Base-by-base conservation (phyloP, 2,797 vertebrate species). In the Leptodactylus fallax region DNA sequence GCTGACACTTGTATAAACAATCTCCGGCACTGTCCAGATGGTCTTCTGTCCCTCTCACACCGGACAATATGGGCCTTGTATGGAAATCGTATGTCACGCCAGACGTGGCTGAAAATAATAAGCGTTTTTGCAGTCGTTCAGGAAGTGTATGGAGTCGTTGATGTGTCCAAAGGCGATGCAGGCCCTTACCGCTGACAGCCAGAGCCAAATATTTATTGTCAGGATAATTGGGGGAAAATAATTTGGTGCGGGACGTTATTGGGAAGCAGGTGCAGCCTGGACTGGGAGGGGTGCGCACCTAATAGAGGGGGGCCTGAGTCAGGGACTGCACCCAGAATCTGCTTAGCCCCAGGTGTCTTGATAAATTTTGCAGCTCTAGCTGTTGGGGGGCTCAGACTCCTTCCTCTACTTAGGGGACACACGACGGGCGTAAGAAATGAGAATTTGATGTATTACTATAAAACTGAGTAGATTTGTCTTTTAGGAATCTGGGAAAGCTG, bases 1-100 rank as follows among this genome's bases (percentile, higher is more conserved):
- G 23, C 83, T 76, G 83, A 85, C 87, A 81, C 83, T 85, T 88
- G 83, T 80, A 65, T 76, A 88, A 88, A 85, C 83, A 85, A 56
- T 60, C 71, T 7, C 23, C 13, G 51, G 65, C 74, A 56, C 77
- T 61, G 65, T 79, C 61, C 77, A 83, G 83, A 81, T 81, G 87
- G 65, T 36, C 47, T 25, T 51, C 74, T 69, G 53, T 82, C 78
- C 36, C 76, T 55, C 77, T 63, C 23, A 49, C 17, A 11, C 77
- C 63, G 81, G 81, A 85, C 76, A 88, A 85, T 88, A 85, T 85
- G 25, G 79, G 55, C 87, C 87, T 88, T 88, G 87, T 85, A 81
- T 88, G 67, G 83, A 60, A 61, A 69, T 80, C 76, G 61, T 71
- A 7, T 80, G 74, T 79, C 49, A 47, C 47, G 36, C 51, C 78